These are phyloP conservation scores for Sardina pilchardus DNA, from an alignment of 2,113 vertebrate genomes.

Conservation along the genomic window DNA sequence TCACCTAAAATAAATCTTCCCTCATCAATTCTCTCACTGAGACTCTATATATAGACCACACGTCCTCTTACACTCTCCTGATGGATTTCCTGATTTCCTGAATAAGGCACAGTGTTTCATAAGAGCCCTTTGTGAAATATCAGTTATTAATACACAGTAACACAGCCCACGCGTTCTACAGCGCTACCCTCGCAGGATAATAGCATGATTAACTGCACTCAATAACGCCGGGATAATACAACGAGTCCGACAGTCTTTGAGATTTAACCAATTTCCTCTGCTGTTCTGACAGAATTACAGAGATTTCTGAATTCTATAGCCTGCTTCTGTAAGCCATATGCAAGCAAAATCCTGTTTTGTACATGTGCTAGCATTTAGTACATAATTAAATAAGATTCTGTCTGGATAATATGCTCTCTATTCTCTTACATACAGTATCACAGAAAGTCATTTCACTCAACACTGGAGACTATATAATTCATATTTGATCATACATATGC, in stretches of 20 bases:
- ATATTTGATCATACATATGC: too few relatives aligned
- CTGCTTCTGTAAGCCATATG: conserved; percentile 2
- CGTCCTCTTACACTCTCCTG: neutral
- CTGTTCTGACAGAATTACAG: neutral
- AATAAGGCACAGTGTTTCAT: conserved; percentile 26
- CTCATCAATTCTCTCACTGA: neutral
- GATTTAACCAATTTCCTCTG: conserved; percentile 2
- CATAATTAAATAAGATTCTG: neutral
- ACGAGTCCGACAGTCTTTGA: neutral
- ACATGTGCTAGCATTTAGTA: neutral
- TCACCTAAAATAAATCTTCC: neutral
- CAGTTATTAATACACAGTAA: conserved; percentile 26
- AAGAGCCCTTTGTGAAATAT: conserved; percentile 26
- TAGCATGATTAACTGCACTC: neutral
- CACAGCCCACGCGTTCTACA: neutral
- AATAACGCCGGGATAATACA: neutral
- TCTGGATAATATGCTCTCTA: neutral
- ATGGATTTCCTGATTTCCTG: neutral
- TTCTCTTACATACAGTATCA: neutral
- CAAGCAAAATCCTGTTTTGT: neutral
- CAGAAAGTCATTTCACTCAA: neutral
- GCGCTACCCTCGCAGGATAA: neutral
- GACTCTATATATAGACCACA: neutral
- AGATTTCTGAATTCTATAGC: neutral
- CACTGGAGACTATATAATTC: too few relatives aligned